Conservation (phyloP, 92 coral and sea anemone genomes). For the Palythoa caribaeorum region DNA sequence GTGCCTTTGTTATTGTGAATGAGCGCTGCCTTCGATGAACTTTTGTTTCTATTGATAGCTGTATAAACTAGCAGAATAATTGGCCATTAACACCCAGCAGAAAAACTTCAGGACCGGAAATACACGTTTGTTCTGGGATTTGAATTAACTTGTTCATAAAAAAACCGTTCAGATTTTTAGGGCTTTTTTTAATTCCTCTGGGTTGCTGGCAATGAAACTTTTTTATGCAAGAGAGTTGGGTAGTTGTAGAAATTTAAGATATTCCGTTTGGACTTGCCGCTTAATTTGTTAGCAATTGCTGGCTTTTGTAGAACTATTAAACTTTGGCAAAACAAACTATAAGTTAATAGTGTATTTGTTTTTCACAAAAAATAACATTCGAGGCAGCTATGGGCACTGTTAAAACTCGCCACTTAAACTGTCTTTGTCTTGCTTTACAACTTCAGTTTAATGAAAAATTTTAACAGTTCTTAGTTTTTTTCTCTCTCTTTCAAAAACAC, state of each 20-base stretch:
- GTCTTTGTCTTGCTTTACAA: background rate
- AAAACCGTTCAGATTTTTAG: background rate
- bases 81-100: slow-evolving; percentile 30
- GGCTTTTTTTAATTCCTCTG: background rate
- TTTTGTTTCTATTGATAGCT: slow-evolving; percentile 11
- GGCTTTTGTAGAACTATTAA: slow-evolving; percentile 23
- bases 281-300: slow-evolving; percentile 6
- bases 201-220: background rate
- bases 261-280: background rate
- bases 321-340: slow-evolving; percentile 23
- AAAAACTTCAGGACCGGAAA: slow-evolving; percentile 3
- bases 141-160: background rate
- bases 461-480: background rate
- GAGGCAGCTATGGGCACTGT: no score
- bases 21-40: background rate
- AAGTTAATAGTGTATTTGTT: slow-evolving; percentile 20
- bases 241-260: background rate
- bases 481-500: background rate
- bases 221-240: background rate
- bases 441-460: background rate
- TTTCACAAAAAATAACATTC: background rate
- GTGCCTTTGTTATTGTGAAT: background rate
- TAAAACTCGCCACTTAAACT: background rate
- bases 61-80: slow-evolving; percentile 22
- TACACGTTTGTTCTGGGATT: slow-evolving; percentile 14